Base-by-base conservation (phyloP, 2,888 invertebrate genomes). In the Leucoptera coffeella region DNA sequence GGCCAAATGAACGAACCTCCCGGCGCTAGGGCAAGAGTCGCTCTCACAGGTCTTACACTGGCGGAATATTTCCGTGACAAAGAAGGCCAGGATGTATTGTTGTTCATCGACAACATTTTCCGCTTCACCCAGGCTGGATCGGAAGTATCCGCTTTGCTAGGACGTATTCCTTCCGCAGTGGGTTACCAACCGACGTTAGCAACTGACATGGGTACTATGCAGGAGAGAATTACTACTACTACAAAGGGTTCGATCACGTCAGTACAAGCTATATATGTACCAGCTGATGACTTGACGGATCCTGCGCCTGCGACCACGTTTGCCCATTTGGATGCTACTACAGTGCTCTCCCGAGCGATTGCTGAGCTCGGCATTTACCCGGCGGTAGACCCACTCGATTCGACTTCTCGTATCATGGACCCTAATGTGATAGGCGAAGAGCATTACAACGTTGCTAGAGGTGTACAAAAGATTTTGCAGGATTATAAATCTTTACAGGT, bases 1-100 rank as follows among this genome's bases (percentile, higher is more conserved):
- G 94, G 94, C 24, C 94, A 94, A 73, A 94, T 94, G 94, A 94
- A 95, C 56, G 94, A 95, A 69, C 94, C 94, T 22, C 94, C 94
- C 30, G 94, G 94, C 39, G 93, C 94, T 27, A 85, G 94, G 51
- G 92, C 92, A 41, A 85, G 94, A 53, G 94, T 95, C 24, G 93
- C 92, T 30, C 67, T 95, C 32, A 92, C 93, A 35, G 94, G 93
- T 34, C 71, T 95, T 34, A 91, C 93, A 14, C 90, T 94, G 21
- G 94, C 94, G 20, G 94, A 94, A 56, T 91, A 92, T 53, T 94
- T 93, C 85, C 83, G 94, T 53, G 94, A 95, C 47, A 78, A 85
- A 47, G 92, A 94, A 56, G 94, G 94, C 38, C 93, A 94, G 55
- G 89, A 95, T 62, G 94, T 95, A 52, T 65, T 94, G 46, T 80